These are phyloP conservation scores for Brachionus manjavacas DNA, from an alignment of 1,140 invertebrate genomes.

Conservation along the genomic window DNA sequence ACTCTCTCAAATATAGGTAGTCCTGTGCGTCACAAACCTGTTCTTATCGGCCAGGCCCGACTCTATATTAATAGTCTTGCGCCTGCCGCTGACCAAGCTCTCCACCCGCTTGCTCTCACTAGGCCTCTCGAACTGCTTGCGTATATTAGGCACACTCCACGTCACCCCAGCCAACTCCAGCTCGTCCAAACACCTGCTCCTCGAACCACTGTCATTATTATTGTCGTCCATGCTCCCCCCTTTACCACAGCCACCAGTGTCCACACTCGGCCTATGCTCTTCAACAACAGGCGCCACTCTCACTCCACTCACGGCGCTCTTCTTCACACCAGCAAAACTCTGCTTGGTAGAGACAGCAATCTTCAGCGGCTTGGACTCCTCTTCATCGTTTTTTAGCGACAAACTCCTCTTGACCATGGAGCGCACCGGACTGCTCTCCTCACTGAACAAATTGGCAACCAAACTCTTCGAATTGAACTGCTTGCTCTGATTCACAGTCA, in stretches of 20 bases:
- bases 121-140: slow-evolving; percentile 1
- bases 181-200: not conserved
- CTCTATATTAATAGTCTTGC: not conserved
- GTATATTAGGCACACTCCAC: slow-evolving; percentile 31
- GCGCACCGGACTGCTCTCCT: not conserved
- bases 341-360: not conserved
- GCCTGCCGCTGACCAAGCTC: not conserved
- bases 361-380: not conserved
- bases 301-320: not conserved
- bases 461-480: not conserved
- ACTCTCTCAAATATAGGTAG: not conserved
- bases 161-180: not conserved
- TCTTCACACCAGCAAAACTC: not conserved
- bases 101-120: not conserved
- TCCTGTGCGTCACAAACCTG: not conserved
- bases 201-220: not conserved
- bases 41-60: not conserved
- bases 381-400: not conserved
- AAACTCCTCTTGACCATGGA: not conserved
- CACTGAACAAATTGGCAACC: not conserved
- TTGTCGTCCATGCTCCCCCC: not conserved
- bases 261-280: not conserved
- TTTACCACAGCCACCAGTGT: not conserved
- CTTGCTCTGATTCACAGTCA: not conserved
- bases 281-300: not conserved